Base-by-base conservation (phyloP, 2,888 invertebrate species). In the Apamea crenata region DNA sequence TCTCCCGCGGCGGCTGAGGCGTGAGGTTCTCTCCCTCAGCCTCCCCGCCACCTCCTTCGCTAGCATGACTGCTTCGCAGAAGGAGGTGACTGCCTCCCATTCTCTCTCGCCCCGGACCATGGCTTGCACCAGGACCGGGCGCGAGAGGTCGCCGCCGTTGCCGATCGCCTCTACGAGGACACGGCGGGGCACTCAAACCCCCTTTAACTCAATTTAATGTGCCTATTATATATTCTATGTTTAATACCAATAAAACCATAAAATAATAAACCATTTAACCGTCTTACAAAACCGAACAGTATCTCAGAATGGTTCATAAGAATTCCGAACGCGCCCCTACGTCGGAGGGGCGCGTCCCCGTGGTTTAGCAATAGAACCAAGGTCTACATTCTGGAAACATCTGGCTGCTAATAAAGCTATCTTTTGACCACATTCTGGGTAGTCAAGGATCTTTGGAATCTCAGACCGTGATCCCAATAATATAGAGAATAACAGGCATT, bases 401-500 rank as follows among this genome's bases (percentile, higher is more conserved):
- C 79, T 82, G 88, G 79, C 69, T 79, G 79, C 77, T 88, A 86
- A 87, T 88, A 87, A 87, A 89, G 86, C 82, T 65, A 75, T 88
- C 79, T 65, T 68, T 53, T 80, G 70, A 88, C 89, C 89, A 86
- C 89, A 89, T 86, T 82, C 82, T 79, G 87, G 83, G 80, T 71
- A 78, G 72, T 66, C 69, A 47, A 70, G 81, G 77, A 68, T 81
- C 79, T 71, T 59, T 65, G 88, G 88, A 84, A 89, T 89, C 77
- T 89, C 63, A 61, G 56, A 3, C 29, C 47, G 78, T 65, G 68
- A 79, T 69, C 77, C 70, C 70, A 76, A 87, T 82, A 88, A 78
- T 78, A 85, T 29, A 78, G 74, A 74, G 92, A 92, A 16, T 93
- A 92, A 56, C 83, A 91, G 1, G 79, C 81, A 61, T 82, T 80